These are phyloP conservation scores for Nymphalis polychloros DNA, from an alignment of 2,888 invertebrate genomes.

Conservation along the genomic window DNA sequence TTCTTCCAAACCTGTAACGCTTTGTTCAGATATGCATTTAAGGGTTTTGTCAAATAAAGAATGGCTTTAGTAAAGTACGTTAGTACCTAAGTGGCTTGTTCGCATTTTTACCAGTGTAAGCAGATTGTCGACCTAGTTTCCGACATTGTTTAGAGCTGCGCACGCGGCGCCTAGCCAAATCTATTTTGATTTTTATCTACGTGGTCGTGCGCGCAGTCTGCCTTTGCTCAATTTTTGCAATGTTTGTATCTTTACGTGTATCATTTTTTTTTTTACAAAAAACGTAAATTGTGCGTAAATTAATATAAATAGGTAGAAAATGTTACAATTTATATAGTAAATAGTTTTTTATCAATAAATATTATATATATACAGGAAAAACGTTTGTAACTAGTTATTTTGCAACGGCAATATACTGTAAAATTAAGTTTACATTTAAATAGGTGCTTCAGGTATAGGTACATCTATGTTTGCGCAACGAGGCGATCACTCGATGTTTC, in stretches of 20 bases:
- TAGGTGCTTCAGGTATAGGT: too few species aligned
- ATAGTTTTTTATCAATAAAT: constrained; percentile 11
- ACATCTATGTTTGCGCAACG: too few species aligned
- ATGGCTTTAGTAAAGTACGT: neutral
- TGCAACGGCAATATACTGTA: too few species aligned
- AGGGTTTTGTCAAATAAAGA: constrained; percentile 16
- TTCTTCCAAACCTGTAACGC: neutral
- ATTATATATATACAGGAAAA: neutral
- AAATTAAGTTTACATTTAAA: too few species aligned
- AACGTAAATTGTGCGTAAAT: constrained; percentile 22
- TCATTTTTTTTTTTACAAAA: constrained; percentile 11
- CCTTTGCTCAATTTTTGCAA: constrained; percentile 56
- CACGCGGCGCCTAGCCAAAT: constrained; percentile 75
- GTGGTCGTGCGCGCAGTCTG: constrained; percentile 61
- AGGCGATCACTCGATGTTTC: too few species aligned
- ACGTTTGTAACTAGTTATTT: neutral
- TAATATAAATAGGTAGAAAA: constrained; percentile 21
- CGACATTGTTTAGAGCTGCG: constrained; percentile 64
- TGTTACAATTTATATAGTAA: neutral
- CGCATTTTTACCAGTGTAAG: constrained; percentile 52
- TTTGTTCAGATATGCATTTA: neutral
- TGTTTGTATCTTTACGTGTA: constrained; percentile 25
- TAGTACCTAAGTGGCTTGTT: constrained; percentile 21
- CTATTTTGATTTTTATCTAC: constrained; percentile 77
- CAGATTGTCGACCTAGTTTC: constrained; percentile 75